Evolutionary conservation across 1,140 invertebrate genomes (phyloP).

Genomic region (Steinernema khuongi): DNA sequence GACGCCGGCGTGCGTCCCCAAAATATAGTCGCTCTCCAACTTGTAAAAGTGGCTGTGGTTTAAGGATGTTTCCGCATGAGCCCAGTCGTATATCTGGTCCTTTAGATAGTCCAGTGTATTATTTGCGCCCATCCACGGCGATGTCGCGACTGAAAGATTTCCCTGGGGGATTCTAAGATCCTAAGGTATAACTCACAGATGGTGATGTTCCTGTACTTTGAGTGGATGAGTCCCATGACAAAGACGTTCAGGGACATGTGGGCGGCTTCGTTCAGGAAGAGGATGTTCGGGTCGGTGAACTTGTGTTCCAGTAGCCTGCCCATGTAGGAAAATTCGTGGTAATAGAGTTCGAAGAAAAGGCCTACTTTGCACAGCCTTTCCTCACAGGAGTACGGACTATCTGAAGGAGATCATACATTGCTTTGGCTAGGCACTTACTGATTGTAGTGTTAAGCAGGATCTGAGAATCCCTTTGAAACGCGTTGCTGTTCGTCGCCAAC

Average conservation of each 20-base stretch:
- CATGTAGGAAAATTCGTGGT: neutral
- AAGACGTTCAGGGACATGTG: neutral
- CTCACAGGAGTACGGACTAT: neutral
- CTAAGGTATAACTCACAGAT: conserved; percentile 14
- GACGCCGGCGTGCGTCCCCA: neutral
- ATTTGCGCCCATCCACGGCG: neutral
- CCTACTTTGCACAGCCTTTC: neutral
- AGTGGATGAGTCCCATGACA: neutral
- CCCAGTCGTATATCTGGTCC: neutral
- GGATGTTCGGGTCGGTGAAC: neutral
- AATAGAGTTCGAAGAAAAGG: neutral
- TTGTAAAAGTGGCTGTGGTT: neutral
- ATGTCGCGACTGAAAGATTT: neutral
- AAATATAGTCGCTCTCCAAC: neutral
- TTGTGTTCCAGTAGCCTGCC: neutral
- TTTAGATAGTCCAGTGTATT: neutral
- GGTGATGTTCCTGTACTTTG: neutral
- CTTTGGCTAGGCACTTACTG: neutral
- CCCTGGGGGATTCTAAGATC: no score
- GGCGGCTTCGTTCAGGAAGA: neutral
- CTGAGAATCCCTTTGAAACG: neutral
- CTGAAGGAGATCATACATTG: neutral
- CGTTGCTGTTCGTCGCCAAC: neutral
- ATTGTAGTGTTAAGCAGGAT: neutral
- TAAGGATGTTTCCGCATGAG: neutral